These are phyloP conservation scores for Leptinotarsa defecta DNA, from an alignment of 1,140 invertebrate genomes.

Conservation along the genomic window DNA sequence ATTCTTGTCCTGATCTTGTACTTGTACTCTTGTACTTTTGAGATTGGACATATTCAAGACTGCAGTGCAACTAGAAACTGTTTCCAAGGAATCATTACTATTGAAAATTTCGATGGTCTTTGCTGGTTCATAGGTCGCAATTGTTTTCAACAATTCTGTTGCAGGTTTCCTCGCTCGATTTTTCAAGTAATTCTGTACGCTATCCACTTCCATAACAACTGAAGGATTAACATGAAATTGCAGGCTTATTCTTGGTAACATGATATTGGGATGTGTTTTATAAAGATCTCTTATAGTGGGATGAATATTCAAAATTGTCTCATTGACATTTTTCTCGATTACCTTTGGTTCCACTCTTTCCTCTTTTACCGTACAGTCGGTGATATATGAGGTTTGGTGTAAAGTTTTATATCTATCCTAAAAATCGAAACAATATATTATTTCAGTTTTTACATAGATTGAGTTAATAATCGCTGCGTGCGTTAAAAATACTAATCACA, in stretches of 20 bases:
- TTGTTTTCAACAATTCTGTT: not conserved
- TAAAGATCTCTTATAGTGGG: constrained; percentile 29
- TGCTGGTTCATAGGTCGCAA: not conserved
- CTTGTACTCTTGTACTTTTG: too few relatives aligned
- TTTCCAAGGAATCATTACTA: not conserved
- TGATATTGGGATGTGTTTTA: constrained; percentile 28
- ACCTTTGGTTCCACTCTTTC: not conserved
- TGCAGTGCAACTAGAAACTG: not conserved
- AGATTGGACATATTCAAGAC: not conserved
- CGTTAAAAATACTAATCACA: too few relatives aligned
- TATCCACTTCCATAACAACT: constrained; percentile 32
- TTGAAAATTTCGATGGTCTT: not conserved
- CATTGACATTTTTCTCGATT: not conserved
- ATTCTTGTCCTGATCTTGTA: too few relatives aligned
- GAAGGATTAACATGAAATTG: constrained; percentile 27
- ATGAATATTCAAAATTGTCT: constrained; percentile 15
- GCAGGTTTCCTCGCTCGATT: too few relatives aligned
- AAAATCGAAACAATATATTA: too few relatives aligned
- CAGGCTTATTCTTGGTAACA: constrained; percentile 34
- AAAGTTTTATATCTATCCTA: too few relatives aligned
- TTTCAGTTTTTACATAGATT: too few relatives aligned
- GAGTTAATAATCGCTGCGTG: too few relatives aligned
- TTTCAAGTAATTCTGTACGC: constrained; percentile 29
- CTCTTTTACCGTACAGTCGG: not conserved
- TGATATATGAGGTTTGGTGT: not conserved